Evolutionary conservation across 2,888 invertebrate genomes (phyloP), one percentile per base, ranked within the genome.

Genomic region (Drosophila eohydei): DNA sequence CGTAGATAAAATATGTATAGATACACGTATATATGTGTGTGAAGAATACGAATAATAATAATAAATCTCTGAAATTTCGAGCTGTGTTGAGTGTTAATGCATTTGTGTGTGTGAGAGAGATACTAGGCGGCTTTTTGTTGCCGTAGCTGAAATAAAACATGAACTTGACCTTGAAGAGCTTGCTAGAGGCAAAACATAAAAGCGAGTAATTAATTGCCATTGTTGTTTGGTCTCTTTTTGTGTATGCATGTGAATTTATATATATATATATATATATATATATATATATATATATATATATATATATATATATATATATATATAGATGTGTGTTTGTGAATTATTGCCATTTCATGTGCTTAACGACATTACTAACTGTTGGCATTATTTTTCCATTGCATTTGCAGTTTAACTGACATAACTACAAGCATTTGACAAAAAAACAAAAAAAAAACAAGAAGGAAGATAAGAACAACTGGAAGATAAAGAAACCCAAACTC

Each of bases 131-230:
- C 43, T 51, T 67, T 51, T 63, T 64, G 55, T 66, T 70, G 63
- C 58, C 61, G 40, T 74, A 51, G 74, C 51, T 58, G 28, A 68
- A 78, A 78, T 72, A 67, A 69, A 80, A 78, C 78, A 80, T 90
- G 90, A 90, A 87, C 90, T 87, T 87, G 90, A 88, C 90, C 90
- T 87, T 87, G 80, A 73, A 63, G 59, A 57, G 65, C 34, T 57
- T 66, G 61, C 48, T 61, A 63, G 65, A 75, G 52, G 50, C 80
- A 66, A 78, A 75, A 62, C 78, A 83, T 81, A 58, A 74, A 78
- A 74, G 74, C 70, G 61, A 70, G 56, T 66, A 70, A 68, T 81
- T 77, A 77, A 78, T 78, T 64, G 71, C 34, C 36, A 40, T 71
- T 67, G 38, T 54, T 63, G 51, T 74, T 46, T 66, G 54, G 34